Evolutionary conservation across 2,113 vertebrate genomes (phyloP).

Genomic region (Esox niger): DNA sequence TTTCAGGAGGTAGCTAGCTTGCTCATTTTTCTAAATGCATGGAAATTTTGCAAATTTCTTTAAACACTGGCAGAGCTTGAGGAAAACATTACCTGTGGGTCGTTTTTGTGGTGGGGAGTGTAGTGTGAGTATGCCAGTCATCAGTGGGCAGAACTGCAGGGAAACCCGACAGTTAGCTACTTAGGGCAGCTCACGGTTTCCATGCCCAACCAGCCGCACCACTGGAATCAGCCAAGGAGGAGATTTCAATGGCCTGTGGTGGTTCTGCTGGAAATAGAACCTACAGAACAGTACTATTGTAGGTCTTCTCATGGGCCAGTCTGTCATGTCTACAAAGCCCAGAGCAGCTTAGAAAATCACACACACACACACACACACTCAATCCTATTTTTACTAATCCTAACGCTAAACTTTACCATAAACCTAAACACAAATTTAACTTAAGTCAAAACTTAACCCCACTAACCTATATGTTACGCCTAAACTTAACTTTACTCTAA

Average conservation of each 20-base stretch:
- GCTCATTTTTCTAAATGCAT: constrained; percentile 52
- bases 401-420: too few species aligned
- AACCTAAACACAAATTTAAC: too few species aligned
- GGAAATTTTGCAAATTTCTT: constrained; percentile 61
- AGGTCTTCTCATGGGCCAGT: constrained; percentile 45
- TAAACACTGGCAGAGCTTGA: constrained; percentile 63
- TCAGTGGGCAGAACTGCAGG: constrained; percentile 54
- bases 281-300: constrained; percentile 29
- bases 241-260: constrained; percentile 65
- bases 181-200: constrained; percentile 42
- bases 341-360: constrained; percentile 17
- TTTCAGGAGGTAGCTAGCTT: constrained; percentile 47
- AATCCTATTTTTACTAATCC: too few species aligned
- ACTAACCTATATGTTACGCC: too few species aligned
- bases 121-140: constrained; percentile 57
- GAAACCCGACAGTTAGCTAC: constrained; percentile 63
- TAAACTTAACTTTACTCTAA: too few species aligned
- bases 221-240: constrained; percentile 35
- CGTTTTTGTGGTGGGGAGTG: constrained; percentile 61
- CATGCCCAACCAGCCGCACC: constrained; percentile 35
- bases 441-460: too few species aligned
- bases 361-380: neutral
- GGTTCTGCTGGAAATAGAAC: constrained; percentile 61
- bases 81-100: constrained; percentile 72
- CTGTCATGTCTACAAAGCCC: constrained; percentile 57